Evolutionary conservation across 2,888 invertebrate genomes (phyloP), one percentile per base, ranked within the genome.

Genomic region (Lissocephala sabroskyi): DNA sequence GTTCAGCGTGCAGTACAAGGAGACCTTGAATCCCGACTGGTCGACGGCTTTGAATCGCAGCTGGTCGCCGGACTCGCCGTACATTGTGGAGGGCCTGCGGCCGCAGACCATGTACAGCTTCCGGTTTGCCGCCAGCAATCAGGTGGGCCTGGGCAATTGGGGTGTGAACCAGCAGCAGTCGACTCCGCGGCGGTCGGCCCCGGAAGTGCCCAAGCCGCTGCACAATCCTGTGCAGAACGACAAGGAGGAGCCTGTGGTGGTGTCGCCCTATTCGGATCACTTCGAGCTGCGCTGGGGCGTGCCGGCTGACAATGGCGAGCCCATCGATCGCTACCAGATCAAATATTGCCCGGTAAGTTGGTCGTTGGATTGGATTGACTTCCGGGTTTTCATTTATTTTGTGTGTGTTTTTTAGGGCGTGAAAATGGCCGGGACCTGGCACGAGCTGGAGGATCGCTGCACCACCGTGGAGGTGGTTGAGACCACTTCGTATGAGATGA

Each of bases 261-360:
- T 85, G 2, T 91, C 91, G 32, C 87, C 87, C 33, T 94, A 90
- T 82, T 91, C 91, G 18, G 91, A 93, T 84, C 91, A 90, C 79
- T 95, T 90, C 80, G 93, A 94, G 78, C 83, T 96, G 14, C 88
- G 90, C 78, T 96, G 96, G 96, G 90, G 89, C 71, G 89, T 92
- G 42, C 95, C 96, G 0, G 90, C 91, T 42, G 93, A 96, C 80
- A 96, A 96, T 84, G 96, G 96, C 6, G 94, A 94, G 84, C 92
- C 91, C 18, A 95, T 96, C 77, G 92, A 93, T 79, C 87, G 87
- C 82, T 96, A 95, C 84, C 88, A 91, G 82, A 88, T 96, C 59
- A 89, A 87, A 81, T 93, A 91, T 84, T 95, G 94, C 82, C 89
- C 91, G 80, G 93, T 94, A 87, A 89, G 88, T 85, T 7, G n/a